These are phyloP conservation scores for Pipistrellus pipistrellus DNA, from an alignment of 2,797 vertebrate species.

Conservation along the genomic window DNA sequence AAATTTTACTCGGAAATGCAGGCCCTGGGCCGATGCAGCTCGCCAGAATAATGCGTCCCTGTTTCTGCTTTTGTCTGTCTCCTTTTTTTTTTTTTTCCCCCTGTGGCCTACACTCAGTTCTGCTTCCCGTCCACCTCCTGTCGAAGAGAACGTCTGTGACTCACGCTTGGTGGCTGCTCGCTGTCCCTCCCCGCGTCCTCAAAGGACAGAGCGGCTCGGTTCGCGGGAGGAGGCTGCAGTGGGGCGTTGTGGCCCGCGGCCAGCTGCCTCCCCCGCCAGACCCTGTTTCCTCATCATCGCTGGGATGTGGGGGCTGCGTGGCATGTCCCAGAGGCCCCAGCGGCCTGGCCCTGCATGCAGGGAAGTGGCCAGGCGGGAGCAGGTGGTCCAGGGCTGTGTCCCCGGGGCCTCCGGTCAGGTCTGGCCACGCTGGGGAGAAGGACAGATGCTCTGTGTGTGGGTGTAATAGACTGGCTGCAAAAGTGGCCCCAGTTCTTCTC, in stretches of 20 bases:
- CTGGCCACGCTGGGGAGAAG: constrained; percentile 30
- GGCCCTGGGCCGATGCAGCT: not conserved
- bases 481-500: not conserved
- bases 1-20: not conserved
- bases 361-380: not conserved
- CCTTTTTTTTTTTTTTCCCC: too few species aligned
- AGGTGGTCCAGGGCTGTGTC: not conserved
- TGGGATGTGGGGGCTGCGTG: not conserved
- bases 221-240: not conserved
- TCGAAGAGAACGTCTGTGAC: not conserved
- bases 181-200: not conserved
- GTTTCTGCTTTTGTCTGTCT: not conserved
- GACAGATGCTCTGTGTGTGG: constrained; percentile 15
- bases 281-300: not conserved
- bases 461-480: not conserved
- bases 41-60: not conserved
- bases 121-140: not conserved
- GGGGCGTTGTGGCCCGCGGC: not conserved
- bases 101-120: not conserved
- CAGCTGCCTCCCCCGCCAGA: not conserved
- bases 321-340: not conserved
- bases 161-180: not conserved
- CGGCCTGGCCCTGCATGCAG: not conserved
- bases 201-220: not conserved
- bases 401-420: not conserved